phyloP scores from a whole-genome alignment of 2,888 invertebrate genomes.

The Volucella bombylans region DNA sequence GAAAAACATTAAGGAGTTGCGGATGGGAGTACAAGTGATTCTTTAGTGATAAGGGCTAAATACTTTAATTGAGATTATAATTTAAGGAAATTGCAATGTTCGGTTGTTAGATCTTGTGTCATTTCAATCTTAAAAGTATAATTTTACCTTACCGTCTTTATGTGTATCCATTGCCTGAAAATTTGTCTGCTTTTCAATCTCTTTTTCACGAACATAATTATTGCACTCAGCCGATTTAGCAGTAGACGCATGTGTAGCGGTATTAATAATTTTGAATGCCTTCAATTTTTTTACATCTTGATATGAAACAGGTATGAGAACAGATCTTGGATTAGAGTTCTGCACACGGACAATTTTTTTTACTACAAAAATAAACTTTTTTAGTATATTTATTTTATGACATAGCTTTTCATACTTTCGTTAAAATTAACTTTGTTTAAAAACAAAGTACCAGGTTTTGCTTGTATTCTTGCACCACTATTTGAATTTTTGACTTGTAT shows the following conservation, averaged over 20 bases:
- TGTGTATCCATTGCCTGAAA: conserved; percentile 32
- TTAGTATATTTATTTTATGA: not conserved
- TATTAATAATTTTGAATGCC: conserved; percentile 88
- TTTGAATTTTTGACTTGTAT: conserved; percentile 75
- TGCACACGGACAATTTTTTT: conserved; percentile 76
- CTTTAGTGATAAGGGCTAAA: no score
- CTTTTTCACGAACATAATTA: conserved; percentile 34
- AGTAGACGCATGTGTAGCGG: conserved; percentile 83
- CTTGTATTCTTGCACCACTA: conserved; percentile 73
- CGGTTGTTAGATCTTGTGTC: no score
- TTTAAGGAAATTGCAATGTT: no score
- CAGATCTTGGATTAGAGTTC: conserved; percentile 84
- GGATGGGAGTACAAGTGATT: no score
- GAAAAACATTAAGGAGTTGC: no score
- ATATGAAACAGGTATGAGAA: conserved; percentile 87
- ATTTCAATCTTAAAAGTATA: no score
- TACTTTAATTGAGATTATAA: no score
- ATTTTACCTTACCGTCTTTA: conserved; percentile 36
- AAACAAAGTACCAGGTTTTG: conserved; percentile 74
- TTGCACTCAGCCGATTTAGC: conserved; percentile 23
- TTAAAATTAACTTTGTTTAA: conserved; percentile 73
- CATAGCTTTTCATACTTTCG: conserved; percentile 61
- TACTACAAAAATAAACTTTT: conserved; percentile 51
- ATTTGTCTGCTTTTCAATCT: conserved; percentile 26
- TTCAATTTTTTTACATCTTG: conserved; percentile 88